Evolutionary conservation across 37 sponge, comb jelly and placozoan species (phyloP).

Genomic region (Spongilla lacustris): DNA sequence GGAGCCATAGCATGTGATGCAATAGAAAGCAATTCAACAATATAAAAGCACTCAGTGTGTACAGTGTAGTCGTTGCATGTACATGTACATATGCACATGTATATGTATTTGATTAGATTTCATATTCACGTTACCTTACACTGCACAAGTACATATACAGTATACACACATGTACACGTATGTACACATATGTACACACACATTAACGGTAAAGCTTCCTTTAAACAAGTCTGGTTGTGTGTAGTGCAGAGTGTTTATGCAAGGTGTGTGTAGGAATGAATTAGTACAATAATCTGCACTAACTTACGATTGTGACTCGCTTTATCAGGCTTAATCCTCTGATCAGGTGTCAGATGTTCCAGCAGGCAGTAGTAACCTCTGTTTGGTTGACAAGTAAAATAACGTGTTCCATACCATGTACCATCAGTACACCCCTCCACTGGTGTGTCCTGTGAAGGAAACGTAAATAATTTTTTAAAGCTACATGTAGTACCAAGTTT

Average conservation of each 20-base stretch:
- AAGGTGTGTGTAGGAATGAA: background rate
- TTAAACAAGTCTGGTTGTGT: background rate
- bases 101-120: too few species aligned
- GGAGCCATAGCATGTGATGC: too few species aligned
- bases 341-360: conserved; percentile 30
- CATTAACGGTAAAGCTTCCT: too few species aligned
- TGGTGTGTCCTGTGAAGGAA: conserved; percentile 48
- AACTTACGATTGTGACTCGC: background rate
- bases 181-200: too few species aligned
- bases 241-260: background rate
- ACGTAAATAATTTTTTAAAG: background rate
- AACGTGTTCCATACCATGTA: conserved; percentile 8
- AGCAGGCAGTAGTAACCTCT: conserved; percentile 60
- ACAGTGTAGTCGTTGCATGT: too few species aligned
- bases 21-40: too few species aligned
- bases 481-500: too few species aligned
- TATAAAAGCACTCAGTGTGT: too few species aligned
- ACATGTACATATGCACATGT: too few species aligned
- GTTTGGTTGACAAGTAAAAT: conserved; percentile 56
- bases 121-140: too few species aligned
- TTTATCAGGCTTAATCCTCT: conserved; percentile 15
- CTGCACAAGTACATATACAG: too few species aligned
- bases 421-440: conserved; percentile 69
- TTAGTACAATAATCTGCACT: background rate
- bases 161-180: too few species aligned